Evolutionary conservation across 2,888 invertebrate genomes (phyloP).

Genomic region (Caenorhabditis imperialis): DNA sequence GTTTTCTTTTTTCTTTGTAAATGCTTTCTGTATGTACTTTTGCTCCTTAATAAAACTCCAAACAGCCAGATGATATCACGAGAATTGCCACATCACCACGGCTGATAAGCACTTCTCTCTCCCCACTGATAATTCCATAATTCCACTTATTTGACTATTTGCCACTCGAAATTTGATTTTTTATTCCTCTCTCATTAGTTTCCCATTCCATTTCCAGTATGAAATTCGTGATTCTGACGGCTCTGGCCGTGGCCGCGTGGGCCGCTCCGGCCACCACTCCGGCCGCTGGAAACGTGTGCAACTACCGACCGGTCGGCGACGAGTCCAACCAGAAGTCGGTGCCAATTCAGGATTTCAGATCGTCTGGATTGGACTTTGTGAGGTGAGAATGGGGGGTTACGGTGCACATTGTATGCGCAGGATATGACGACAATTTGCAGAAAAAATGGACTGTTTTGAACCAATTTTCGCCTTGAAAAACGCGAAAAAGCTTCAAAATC

Average conservation of each 20-base stretch:
- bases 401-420: background rate
- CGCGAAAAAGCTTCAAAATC: background rate
- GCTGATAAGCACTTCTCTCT: too few species aligned
- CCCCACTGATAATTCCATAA: too few species aligned
- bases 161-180: too few species aligned
- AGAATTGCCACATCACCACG: too few species aligned
- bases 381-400: constrained; percentile 29
- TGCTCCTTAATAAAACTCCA: too few species aligned
- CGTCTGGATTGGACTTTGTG: constrained; percentile 57
- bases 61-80: too few species aligned
- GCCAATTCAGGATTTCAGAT: constrained; percentile 54
- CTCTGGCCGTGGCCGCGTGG: constrained; percentile 6
- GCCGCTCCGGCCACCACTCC: constrained; percentile 33
- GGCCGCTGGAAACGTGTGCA: constrained; percentile 51
- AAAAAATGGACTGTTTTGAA: background rate
- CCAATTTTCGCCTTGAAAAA: background rate
- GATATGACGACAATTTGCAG: background rate
- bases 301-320: constrained; percentile 52
- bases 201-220: constrained; percentile 6
- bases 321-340: constrained; percentile 60
- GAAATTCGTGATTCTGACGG: constrained; percentile 1
- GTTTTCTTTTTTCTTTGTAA: constrained; percentile 4
- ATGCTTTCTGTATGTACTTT: too few species aligned
- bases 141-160: too few species aligned
- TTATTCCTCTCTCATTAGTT: too few species aligned